Base-by-base conservation (phyloP, 2,888 invertebrate species). In the Drosophila cognata region DNA sequence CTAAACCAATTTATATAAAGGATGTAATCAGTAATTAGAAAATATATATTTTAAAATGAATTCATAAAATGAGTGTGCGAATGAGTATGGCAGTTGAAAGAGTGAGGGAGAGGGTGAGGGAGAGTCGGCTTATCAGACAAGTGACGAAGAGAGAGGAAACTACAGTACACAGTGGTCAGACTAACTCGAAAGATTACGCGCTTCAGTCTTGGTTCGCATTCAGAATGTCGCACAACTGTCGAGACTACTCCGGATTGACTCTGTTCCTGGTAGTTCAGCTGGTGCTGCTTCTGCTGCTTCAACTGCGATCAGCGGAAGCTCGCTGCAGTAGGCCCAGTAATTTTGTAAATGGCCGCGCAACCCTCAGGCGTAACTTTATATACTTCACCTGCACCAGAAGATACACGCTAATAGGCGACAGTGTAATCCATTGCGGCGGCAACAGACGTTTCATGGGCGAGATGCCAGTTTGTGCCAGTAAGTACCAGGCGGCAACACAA, bases 381-480 rank as follows among this genome's bases (percentile, higher is more conserved):
- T 63, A 76, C 1, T 76, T 74, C 7, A 29, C 70, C 1, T 86
- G 85, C 38, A 0, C 11, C 7, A 1, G 0, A 0, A 55, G 29
- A 0, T 83, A 68, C 7, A 0, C 4, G 0, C 51, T 88, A 2
- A 57, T 76, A 18, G 85, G 85, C 7, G 16, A 8, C 0, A 0
- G 1, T 0, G 2, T 18, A 0, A 2, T 57, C 0, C 21, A 2
- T 5, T 86, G 88, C 21, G 55, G 48, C 6, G 0, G 0, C 0
- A 16, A 52, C 33, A 86, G 76, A 7, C 71, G 73, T 0, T 0
- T 81, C 4, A 67, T 8, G 2, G 85, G 84, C 25, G 73, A 84
- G 31, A 41, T 62, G 1, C 89, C 88, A 4, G 67, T 79, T 6
- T 86, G 85, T 77, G 86, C 84, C 57, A 77, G 85, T 85, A 50